Base-by-base conservation (phyloP, 2,888 invertebrate genomes). In the Stratiomys singularior region DNA sequence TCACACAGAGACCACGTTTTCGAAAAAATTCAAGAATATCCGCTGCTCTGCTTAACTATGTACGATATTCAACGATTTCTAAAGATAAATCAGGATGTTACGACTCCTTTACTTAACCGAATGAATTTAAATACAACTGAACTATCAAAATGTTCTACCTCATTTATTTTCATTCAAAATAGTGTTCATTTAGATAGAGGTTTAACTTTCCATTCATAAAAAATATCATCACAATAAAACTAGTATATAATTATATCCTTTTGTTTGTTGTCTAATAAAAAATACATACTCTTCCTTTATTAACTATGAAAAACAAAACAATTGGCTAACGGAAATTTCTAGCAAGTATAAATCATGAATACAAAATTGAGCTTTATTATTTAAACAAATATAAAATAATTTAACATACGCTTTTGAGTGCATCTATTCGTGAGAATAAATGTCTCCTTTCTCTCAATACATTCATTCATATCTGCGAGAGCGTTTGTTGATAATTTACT, bases 121-220 rank as follows among this genome's bases (percentile, higher is more conserved):
- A 52, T 37, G 3, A 9, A 52, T 18, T 52, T 5, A 9, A 52
- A 52, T 9, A 15, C 52, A 13, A 52, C 7, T n/a, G 15, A 13
- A n/a, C 4, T 52, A 52, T 52, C 18, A 64, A 64, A 64, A 64
- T 15, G 28, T 23, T 64, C 64, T 64, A 30, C 64, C 25, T 60
- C 13, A 28, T 64, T 67, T 37, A 67, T 44, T 44, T 52, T 28
- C 64, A 27, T 64, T 64, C 28, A 64, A 64, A 64, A 66, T 9
- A 66, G 15, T 18, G 18, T 37, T 15, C 46, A 23, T 25, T 69
- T 25, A 23, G 13, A 0, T 23, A 23, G 13, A 30, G 5, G 11
- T 47, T 47, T 2, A 69, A 47, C 69, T 69, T 23, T 69, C 69
- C 69, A 69, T 69, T 47, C 69, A 47, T 69, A 47, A 47, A 69